phyloP scores from a whole-genome alignment of 2,113 vertebrate species.

The Capreolus pygargus region DNA sequence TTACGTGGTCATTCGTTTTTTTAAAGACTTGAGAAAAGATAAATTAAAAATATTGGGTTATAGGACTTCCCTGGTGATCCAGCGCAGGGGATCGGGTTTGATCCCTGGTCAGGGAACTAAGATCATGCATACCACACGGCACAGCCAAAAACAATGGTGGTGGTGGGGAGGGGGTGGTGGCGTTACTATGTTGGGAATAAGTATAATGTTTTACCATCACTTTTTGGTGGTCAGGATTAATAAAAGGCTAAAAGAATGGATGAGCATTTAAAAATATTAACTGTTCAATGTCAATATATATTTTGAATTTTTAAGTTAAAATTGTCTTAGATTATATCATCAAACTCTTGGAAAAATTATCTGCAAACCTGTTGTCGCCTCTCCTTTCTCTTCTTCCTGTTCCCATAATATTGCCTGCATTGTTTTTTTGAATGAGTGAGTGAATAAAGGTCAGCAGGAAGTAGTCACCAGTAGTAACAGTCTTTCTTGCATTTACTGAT shows the following conservation, averaged over 20 bases:
- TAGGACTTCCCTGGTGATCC: background rate
- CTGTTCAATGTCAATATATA: background rate
- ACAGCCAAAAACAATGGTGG: background rate
- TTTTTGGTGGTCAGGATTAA: background rate
- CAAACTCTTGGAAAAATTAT: background rate
- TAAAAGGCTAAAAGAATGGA: background rate
- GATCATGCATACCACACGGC: rapidly evolving
- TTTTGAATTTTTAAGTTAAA: slow-evolving; percentile 34
- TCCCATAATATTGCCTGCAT: rapidly evolving
- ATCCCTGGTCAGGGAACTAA: background rate
- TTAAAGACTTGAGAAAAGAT: background rate
- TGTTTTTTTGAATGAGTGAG: background rate
- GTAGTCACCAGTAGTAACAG: rapidly evolving
- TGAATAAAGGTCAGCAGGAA: background rate
- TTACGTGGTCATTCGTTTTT: background rate
- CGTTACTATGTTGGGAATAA: background rate
- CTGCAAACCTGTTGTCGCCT: background rate
- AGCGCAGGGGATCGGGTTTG: rapidly evolving
- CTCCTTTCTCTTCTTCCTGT: background rate
- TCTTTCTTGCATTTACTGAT: background rate
- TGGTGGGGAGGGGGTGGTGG: rapidly evolving
- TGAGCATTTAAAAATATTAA: background rate
- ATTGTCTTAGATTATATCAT: background rate
- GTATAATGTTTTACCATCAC: background rate
- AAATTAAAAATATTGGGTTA: slow-evolving; percentile 4